Percentiles rank a stretch among this genome's conserved stretches.
These are phyloP conservation scores for Synodontis membranacea DNA, from an alignment of 2,113 vertebrate species.

Conservation along the genomic window DNA sequence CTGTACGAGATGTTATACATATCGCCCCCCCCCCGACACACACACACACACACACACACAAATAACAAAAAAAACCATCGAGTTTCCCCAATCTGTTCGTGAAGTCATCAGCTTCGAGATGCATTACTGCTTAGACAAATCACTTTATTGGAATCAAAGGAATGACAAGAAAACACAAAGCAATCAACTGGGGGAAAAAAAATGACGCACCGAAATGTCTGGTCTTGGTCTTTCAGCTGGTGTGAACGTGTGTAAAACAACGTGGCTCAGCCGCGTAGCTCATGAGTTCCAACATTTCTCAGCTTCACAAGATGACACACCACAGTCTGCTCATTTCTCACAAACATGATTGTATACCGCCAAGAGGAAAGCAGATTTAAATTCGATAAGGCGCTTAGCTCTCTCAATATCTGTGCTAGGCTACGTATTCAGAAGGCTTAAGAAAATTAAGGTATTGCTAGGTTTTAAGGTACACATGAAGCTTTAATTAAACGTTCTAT, in stretches of 20 bases:
- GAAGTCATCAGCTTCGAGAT: slow-evolving; percentile 22
- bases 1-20: background rate
- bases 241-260: slow-evolving; percentile 52
- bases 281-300: slow-evolving; percentile 44
- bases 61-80: background rate
- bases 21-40: background rate
- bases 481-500: slow-evolving; percentile 16
- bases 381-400: slow-evolving; percentile 49
- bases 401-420: slow-evolving; percentile 46
- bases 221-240: slow-evolving; percentile 57
- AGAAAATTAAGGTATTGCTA: slow-evolving; percentile 51
- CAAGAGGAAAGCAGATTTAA: slow-evolving; percentile 55
- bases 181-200: slow-evolving; percentile 49
- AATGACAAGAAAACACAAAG: slow-evolving; percentile 66
- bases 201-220: slow-evolving; percentile 55
- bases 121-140: slow-evolving; percentile 57
- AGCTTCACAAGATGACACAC: slow-evolving; percentile 54
- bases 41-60: background rate
- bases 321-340: slow-evolving; percentile 57
- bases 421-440: slow-evolving; percentile 47
- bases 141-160: slow-evolving; percentile 69
- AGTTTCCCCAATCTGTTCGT: background rate
- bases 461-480: slow-evolving; percentile 43
- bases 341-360: slow-evolving; percentile 62
- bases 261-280: slow-evolving; percentile 50